A percentile compares a stretch with the other conserved stretches of the same genome.
Conservation (phyloP, 2,888 invertebrate species). For the Unio delphinus region DNA sequence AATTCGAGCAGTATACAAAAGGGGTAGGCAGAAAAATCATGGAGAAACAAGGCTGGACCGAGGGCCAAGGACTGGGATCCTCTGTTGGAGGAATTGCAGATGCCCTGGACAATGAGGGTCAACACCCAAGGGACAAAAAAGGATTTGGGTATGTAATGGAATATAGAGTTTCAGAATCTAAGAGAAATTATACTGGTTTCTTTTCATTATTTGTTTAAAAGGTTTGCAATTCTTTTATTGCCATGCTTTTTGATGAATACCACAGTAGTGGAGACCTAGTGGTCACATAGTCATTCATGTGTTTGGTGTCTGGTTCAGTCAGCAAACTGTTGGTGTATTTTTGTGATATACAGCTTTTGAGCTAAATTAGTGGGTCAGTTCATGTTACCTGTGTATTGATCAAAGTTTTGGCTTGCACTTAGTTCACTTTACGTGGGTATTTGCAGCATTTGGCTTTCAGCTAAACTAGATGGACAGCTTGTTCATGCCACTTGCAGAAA, state of each 20-base stretch:
- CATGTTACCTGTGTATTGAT: too few relatives aligned
- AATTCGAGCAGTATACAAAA: conserved; percentile 72
- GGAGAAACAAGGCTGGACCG: conserved; percentile 74
- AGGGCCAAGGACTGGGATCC: conserved; percentile 74
- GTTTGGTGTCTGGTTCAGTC: background rate
- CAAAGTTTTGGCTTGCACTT: too few relatives aligned
- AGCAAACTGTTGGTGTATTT: too few relatives aligned
- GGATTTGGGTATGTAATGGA: conserved; percentile 60
- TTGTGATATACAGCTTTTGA: too few relatives aligned
- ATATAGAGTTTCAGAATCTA: background rate
- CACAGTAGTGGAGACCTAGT: too few relatives aligned
- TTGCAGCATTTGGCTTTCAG: too few relatives aligned
- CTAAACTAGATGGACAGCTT: too few relatives aligned
- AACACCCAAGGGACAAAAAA: conserved; percentile 56
- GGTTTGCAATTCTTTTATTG: too few relatives aligned
- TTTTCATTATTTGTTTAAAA: background rate
- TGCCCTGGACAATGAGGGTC: conserved; percentile 66
- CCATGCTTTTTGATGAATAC: too few relatives aligned
- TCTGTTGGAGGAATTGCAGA: conserved; percentile 66
- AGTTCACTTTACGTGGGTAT: too few relatives aligned
- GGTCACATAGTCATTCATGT: background rate
- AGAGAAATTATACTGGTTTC: background rate
- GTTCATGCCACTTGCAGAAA: too few relatives aligned
- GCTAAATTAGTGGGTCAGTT: too few relatives aligned
- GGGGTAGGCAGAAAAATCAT: conserved; percentile 73